Conservation (phyloP, 2,888 invertebrate species). For the Melinaea menophilus region DNA sequence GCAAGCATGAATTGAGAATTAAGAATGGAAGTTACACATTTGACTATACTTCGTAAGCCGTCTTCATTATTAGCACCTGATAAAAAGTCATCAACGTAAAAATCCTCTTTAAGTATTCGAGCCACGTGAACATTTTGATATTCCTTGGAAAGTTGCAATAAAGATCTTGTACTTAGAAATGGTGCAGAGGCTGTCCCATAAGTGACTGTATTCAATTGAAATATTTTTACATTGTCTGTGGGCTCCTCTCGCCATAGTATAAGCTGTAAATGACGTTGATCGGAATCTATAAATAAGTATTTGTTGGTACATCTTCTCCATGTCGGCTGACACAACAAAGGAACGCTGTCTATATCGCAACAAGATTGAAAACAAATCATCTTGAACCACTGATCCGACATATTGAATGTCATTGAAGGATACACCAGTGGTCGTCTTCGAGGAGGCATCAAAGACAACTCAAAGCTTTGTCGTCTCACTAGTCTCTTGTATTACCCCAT, state of each 20-base stretch:
- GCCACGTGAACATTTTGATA: slow-evolving; percentile 21
- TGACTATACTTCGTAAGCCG: slow-evolving; percentile 3
- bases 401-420: slow-evolving; percentile 31
- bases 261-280: slow-evolving; percentile 28
- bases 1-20: slow-evolving; percentile 29
- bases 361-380: not conserved
- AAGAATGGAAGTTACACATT: slow-evolving; percentile 13
- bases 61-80: slow-evolving; percentile 22
- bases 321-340: no score
- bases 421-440: slow-evolving; percentile 21
- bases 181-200: slow-evolving; percentile 36
- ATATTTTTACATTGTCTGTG: slow-evolving; percentile 14
- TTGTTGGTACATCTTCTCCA: not conserved
- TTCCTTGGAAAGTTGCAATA: slow-evolving; percentile 27
- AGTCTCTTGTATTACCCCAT: no score
- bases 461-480: not conserved
- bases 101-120: slow-evolving; percentile 18
- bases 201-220: slow-evolving; percentile 36
- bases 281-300: slow-evolving; percentile 15
- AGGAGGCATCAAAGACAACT: slow-evolving; percentile 20
- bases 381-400: slow-evolving; percentile 4
- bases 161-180: slow-evolving; percentile 28
- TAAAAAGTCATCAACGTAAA: slow-evolving; percentile 33
- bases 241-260: slow-evolving; percentile 30
- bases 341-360: not conserved